phyloP scores from a whole-genome alignment of 2,888 invertebrate species.

The Drosophila infuscata region DNA sequence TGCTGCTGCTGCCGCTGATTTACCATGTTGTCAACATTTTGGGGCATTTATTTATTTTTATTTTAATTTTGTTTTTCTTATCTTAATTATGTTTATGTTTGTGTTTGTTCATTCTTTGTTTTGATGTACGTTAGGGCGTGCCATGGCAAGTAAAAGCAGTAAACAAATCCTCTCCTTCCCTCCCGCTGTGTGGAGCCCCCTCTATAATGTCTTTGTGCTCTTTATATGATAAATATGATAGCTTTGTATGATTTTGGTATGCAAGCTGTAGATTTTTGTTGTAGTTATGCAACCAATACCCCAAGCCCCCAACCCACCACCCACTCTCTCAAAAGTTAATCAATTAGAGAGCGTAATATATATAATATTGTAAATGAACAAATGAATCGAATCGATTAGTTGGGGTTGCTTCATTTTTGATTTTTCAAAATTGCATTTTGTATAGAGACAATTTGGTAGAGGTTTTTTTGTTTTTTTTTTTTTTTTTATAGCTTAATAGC shows the following conservation, averaged over 20 bases:
- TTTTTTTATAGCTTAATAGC: slow-evolving; percentile 41
- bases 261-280: slow-evolving; percentile 43
- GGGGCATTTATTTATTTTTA: slow-evolving; percentile 18
- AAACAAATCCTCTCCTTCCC: not conserved
- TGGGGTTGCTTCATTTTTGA: slow-evolving; percentile 52
- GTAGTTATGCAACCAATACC: slow-evolving; percentile 37
- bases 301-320: not conserved
- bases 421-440: slow-evolving; percentile 58
- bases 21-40: slow-evolving; percentile 53
- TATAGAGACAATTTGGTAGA: slow-evolving; percentile 55
- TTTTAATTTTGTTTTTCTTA: slow-evolving; percentile 8
- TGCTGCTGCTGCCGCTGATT: slow-evolving; percentile 38
- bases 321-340: slow-evolving; percentile 1
- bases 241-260: slow-evolving; percentile 41
- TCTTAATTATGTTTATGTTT: not conserved
- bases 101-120: not conserved
- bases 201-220: slow-evolving; percentile 3
- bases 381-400: slow-evolving; percentile 21
- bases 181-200: not conserved
- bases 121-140: slow-evolving; percentile 26
- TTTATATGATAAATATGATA: slow-evolving; percentile 1
- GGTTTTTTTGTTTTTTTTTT: slow-evolving; percentile 11
- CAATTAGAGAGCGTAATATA: slow-evolving; percentile 34
- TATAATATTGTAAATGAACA: slow-evolving; percentile 17
- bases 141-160: not conserved